These are phyloP conservation scores for Lasioglossum lativentre DNA, from an alignment of 2,888 invertebrate genomes.

Conservation along the genomic window DNA sequence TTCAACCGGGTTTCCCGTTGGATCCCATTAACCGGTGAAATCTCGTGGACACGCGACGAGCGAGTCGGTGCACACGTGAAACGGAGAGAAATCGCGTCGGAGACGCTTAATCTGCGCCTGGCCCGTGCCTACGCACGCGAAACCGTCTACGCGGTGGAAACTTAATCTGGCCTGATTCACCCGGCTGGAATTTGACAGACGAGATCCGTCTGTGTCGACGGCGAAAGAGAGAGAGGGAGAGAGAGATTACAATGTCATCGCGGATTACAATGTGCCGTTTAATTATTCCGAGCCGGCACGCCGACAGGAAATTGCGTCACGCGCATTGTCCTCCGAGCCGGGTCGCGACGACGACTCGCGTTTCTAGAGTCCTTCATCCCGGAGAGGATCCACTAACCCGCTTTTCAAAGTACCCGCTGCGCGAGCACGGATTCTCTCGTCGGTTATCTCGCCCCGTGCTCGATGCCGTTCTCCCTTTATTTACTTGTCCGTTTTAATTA, in stretches of 20 bases:
- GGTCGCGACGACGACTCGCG: constrained; percentile 8
- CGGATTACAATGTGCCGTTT: constrained; percentile 59
- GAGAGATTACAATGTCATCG: constrained; percentile 41
- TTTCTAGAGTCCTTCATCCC: constrained; percentile 6
- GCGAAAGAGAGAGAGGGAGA: not conserved
- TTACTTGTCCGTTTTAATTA: not conserved
- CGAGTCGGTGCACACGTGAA: constrained; percentile 2
- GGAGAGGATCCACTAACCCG: not conserved
- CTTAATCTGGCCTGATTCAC: constrained; percentile 65
- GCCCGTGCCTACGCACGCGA: constrained; percentile 65
- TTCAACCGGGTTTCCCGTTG: not conserved
- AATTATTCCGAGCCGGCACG: constrained; percentile 51
- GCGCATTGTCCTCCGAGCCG: constrained; percentile 19
- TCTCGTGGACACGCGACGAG: not conserved
- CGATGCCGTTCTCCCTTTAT: not conserved
- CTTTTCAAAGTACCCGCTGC: not conserved
- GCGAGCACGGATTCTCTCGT: not conserved
- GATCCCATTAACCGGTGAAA: not conserved
- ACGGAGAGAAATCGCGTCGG: constrained; percentile 47
- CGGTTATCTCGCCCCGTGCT: not conserved
- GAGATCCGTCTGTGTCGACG: constrained; percentile 44
- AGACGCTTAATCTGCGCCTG: constrained; percentile 58
- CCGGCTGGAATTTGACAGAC: constrained; percentile 62
- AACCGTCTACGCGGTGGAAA: constrained; percentile 60
- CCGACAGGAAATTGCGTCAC: constrained; percentile 50